Percentiles rank a stretch among this genome's conserved stretches.
These are phyloP conservation scores for Napeogenes inachia DNA, from an alignment of 2,888 invertebrate species.

Conservation along the genomic window DNA sequence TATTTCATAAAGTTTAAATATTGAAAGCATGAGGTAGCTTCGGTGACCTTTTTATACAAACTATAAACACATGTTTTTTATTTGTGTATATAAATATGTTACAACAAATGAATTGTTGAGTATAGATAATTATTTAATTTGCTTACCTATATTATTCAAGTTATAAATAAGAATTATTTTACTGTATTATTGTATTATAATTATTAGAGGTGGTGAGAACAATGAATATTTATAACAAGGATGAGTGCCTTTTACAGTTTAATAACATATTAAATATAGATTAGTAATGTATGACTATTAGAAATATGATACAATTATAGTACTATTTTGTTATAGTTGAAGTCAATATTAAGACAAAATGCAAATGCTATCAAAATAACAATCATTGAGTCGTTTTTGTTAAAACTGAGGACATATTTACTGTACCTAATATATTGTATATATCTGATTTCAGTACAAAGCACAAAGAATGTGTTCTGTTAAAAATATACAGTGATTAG, in stretches of 20 bases:
- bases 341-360: too few relatives aligned
- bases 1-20: too few relatives aligned
- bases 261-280: slow-evolving; percentile 39
- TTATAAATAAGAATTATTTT: slow-evolving; percentile 16
- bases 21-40: slow-evolving; percentile 17
- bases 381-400: not conserved
- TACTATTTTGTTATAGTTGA: too few relatives aligned
- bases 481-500: slow-evolving; percentile 18
- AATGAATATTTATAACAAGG: slow-evolving; percentile 53
- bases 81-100: slow-evolving; percentile 24
- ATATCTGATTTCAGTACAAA: slow-evolving; percentile 58
- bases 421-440: slow-evolving; percentile 36
- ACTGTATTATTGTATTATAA: slow-evolving; percentile 12
- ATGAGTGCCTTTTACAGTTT: slow-evolving; percentile 71
- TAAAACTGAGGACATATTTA: not conserved
- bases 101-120: slow-evolving; percentile 26
- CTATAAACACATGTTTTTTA: slow-evolving; percentile 26
- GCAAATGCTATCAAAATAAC: not conserved
- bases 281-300: slow-evolving; percentile 63
- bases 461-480: slow-evolving; percentile 38
- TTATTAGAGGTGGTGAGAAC: slow-evolving; percentile 22
- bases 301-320: slow-evolving; percentile 46
- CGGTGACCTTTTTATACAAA: slow-evolving; percentile 52
- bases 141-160: slow-evolving; percentile 20
- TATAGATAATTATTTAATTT: slow-evolving; percentile 26